A percentile compares a stretch with the other conserved stretches of the same genome.
Conservation (phyloP, 2,113 vertebrate genomes). For the Brachypteracias leptosomus region DNA sequence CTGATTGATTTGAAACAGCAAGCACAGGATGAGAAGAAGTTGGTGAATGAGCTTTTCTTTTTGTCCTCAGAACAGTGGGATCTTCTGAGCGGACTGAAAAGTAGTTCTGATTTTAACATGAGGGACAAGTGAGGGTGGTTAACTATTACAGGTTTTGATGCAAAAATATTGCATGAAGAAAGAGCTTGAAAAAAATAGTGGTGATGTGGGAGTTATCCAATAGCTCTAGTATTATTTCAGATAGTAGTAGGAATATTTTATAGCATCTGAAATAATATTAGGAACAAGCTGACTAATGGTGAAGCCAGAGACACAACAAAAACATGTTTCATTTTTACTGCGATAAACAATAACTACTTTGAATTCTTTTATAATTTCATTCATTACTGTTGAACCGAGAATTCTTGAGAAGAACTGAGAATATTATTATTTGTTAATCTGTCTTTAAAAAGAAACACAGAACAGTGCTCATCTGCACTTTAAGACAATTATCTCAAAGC, state of each 20-base stretch:
- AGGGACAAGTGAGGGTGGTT: neutral
- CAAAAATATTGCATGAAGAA: neutral
- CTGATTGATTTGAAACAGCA: slow-evolving; percentile 67
- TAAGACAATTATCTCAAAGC: neutral
- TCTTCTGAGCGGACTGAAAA: neutral
- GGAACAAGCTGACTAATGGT: neutral
- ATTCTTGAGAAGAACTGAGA: neutral
- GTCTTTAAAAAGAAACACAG: neutral
- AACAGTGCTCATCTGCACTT: neutral
- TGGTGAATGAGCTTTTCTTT: slow-evolving; percentile 67
- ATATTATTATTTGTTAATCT: neutral
- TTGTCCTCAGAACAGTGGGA: neutral
- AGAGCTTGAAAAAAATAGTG: neutral
- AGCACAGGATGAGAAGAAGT: slow-evolving; percentile 70
- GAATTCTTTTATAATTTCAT: neutral
- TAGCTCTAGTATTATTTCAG: neutral
- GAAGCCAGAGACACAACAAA: neutral
- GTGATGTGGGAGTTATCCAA: neutral
- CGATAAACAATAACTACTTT: neutral
- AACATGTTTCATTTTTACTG: neutral
- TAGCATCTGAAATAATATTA: neutral
- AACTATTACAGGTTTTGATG: neutral
- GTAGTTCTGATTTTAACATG: neutral
- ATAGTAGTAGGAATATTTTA: neutral
- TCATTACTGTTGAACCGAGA: neutral